Percentiles rank a stretch among this genome's conserved stretches.
phyloP scores from a whole-genome alignment of 64 coral and sea anemone species.

The Orbicella faveolata region DNA sequence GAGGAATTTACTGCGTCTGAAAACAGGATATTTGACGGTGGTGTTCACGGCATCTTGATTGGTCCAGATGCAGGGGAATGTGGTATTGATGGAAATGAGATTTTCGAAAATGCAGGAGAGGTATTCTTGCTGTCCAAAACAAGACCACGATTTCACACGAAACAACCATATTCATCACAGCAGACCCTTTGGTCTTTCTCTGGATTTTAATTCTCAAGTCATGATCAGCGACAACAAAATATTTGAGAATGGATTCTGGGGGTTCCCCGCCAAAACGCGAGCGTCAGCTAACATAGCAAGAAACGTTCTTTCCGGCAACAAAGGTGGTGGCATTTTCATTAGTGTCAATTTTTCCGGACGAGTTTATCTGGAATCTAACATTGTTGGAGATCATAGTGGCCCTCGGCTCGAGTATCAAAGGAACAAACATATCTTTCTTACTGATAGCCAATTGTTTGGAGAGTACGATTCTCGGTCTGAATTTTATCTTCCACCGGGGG shows the following conservation, averaged over 20 bases:
- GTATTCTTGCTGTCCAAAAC: background rate
- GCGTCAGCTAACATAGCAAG: slow-evolving; percentile 48
- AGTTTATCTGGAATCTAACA: slow-evolving; percentile 45
- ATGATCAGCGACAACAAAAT: slow-evolving; percentile 38
- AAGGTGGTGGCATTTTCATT: slow-evolving; percentile 68
- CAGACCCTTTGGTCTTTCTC: slow-evolving; percentile 63
- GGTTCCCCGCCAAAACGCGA: slow-evolving; percentile 31
- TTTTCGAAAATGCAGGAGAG: slow-evolving; percentile 64
- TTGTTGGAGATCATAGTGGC: slow-evolving; percentile 61
- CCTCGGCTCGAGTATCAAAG: slow-evolving; percentile 29
- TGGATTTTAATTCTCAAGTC: background rate
- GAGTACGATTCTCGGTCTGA: background rate
- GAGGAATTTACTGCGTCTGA: slow-evolving; percentile 43
- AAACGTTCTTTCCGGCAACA: slow-evolving; percentile 60
- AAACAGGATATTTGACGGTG: slow-evolving; percentile 53
- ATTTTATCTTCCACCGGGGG: slow-evolving; percentile 41
- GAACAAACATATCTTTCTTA: no score
- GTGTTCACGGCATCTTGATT: slow-evolving; percentile 54
- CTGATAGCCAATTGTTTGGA: background rate
- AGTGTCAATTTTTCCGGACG: slow-evolving; percentile 71
- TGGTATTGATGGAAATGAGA: slow-evolving; percentile 32
- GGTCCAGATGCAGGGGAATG: slow-evolving; percentile 65
- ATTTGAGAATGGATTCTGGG: slow-evolving; percentile 76
- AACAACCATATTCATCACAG: slow-evolving; percentile 73
- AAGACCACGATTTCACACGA: background rate